These are phyloP conservation scores for Aphaenogaster floridana DNA, from an alignment of 1,140 invertebrate species.

Conservation along the genomic window DNA sequence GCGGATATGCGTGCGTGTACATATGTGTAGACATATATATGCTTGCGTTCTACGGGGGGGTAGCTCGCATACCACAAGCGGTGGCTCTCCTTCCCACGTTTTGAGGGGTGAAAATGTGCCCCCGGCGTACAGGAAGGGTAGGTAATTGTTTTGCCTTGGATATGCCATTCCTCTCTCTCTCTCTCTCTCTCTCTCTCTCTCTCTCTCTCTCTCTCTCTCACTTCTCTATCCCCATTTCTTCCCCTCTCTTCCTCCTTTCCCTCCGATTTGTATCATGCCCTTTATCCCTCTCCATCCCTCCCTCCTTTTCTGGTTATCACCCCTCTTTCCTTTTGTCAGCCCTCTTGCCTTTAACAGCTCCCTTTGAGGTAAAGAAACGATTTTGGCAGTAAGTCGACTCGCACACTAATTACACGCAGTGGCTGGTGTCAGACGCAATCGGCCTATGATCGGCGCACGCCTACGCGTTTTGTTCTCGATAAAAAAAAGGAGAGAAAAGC, in stretches of 20 bases:
- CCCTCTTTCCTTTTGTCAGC: conserved; percentile 56
- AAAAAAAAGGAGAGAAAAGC: conserved; percentile 16
- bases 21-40: conserved; percentile 9
- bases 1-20: neutral
- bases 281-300: conserved; percentile 29
- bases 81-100: conserved; percentile 77
- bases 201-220: conserved; percentile 45
- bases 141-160: conserved; percentile 77
- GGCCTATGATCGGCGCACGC: conserved; percentile 12
- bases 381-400: conserved; percentile 47
- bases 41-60: conserved; percentile 57
- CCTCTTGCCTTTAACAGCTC: conserved; percentile 23
- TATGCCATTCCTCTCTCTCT: conserved; percentile 51
- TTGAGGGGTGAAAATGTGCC: conserved; percentile 78
- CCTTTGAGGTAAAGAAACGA: conserved; percentile 50
- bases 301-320: conserved; percentile 3
- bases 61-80: conserved; percentile 78
- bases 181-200: conserved; percentile 37
- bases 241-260: neutral
- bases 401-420: conserved; percentile 35
- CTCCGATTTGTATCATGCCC: conserved; percentile 54
- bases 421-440: conserved; percentile 12
- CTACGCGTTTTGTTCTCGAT: neutral
- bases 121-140: conserved; percentile 75
- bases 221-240: neutral